Evolutionary conservation across 2,888 invertebrate species (phyloP).

Genomic region (Caenorhabditis parvicauda): DNA sequence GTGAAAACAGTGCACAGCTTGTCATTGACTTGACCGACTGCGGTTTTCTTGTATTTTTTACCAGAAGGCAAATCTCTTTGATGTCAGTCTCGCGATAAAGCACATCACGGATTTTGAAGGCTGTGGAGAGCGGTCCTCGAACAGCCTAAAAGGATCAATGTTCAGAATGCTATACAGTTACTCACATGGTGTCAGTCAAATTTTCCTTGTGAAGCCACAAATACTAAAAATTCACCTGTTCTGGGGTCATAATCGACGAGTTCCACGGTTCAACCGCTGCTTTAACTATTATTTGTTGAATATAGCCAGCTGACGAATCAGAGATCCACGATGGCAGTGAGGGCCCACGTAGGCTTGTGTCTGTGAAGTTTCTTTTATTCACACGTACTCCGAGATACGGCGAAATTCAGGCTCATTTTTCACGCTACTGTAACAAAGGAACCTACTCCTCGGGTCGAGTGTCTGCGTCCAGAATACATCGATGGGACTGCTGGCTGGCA

Average conservation of each 20-base stretch:
- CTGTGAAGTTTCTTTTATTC: too few species aligned
- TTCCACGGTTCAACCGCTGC: slow-evolving; percentile 53
- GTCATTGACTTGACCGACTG: slow-evolving; percentile 29
- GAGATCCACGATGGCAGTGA: slow-evolving; percentile 54
- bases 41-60: slow-evolving; percentile 6
- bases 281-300: slow-evolving; percentile 53
- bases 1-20: slow-evolving; percentile 48
- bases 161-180: slow-evolving; percentile 7
- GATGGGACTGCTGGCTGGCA: slow-evolving; percentile 44
- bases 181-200: too few species aligned
- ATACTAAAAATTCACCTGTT: too few species aligned
- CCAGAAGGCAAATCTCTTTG: slow-evolving; percentile 28
- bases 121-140: slow-evolving; percentile 38
- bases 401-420: too few species aligned
- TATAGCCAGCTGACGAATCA: slow-evolving; percentile 39
- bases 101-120: slow-evolving; percentile 25
- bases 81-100: slow-evolving; percentile 22
- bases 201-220: too few species aligned
- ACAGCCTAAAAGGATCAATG: slow-evolving; percentile 23
- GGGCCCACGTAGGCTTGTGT: too few species aligned
- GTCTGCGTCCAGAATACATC: slow-evolving; percentile 43
- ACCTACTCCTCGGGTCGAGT: too few species aligned
- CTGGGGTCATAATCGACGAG: slow-evolving; percentile 37
- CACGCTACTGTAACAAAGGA: too few species aligned
- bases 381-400: too few species aligned